Percentiles rank a stretch among this genome's conserved stretches.
These are phyloP conservation scores for Agapostemon virescens DNA, from an alignment of 2,888 invertebrate species.

Conservation along the genomic window DNA sequence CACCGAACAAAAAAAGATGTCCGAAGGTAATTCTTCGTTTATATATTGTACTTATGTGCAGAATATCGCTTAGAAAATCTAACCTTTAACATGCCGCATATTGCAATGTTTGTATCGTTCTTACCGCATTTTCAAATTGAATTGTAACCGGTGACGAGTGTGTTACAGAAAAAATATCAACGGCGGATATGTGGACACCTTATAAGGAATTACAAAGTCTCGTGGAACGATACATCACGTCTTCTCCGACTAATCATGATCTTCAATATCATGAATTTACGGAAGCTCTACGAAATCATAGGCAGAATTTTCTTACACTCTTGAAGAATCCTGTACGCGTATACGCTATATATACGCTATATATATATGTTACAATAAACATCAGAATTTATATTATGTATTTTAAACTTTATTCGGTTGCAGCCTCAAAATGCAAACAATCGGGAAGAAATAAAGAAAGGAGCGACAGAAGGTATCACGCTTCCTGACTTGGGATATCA, in stretches of 20 bases:
- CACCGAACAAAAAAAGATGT: conserved; percentile 45
- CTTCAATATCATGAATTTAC: conserved; percentile 85
- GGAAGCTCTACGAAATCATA: conserved; percentile 90
- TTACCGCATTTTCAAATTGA: neutral
- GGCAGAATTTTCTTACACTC: conserved; percentile 92
- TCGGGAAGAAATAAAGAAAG: conserved; percentile 90
- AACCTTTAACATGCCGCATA: conserved; percentile 12
- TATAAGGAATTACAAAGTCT: conserved; percentile 88
- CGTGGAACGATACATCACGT: conserved; percentile 86
- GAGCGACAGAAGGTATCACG: conserved; percentile 88
- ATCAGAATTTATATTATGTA: neutral
- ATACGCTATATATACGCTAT: neutral
- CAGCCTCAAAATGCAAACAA: conserved; percentile 90
- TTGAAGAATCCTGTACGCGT: conserved; percentile 91
- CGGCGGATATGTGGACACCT: conserved; percentile 92
- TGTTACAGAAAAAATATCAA: conserved; percentile 76
- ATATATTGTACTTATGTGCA: neutral
- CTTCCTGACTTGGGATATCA: conserved; percentile 88
- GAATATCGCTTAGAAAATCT: neutral
- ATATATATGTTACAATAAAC: neutral
- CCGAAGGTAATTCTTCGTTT: conserved; percentile 59
- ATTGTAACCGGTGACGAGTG: neutral
- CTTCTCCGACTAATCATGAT: conserved; percentile 82
- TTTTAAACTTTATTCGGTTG: conserved; percentile 56
- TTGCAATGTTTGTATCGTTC: neutral